Base-by-base conservation (phyloP, 2,888 invertebrate species). In the Parelbella ahira region DNA sequence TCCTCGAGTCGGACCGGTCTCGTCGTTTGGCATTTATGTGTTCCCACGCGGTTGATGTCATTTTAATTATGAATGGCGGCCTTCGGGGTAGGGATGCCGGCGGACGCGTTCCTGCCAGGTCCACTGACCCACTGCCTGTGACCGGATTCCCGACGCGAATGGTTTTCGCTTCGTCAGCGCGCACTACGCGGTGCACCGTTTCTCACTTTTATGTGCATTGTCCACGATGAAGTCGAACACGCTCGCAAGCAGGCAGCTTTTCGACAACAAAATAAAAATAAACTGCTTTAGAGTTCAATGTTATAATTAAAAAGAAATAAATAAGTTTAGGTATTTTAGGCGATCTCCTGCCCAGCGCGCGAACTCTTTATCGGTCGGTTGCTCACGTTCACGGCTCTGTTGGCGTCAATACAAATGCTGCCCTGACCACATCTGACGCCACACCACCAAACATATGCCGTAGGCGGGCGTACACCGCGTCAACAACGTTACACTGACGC, bases 11-110 rank as follows among this genome's bases (percentile, higher is more conserved):
- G 45, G 68, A 78, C 77, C 74, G 79, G 78, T 80, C 74, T 64
- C 56, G 66, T 63, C 49, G 70, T 63, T 71, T 70, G 77, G 68
- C 72, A 77, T 78, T 80, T 74, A 69, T 65, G 56, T 63, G 76
- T 84, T 86, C 84, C 81, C 84, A 84, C 84, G 83, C 75, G 69
- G 75, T 81, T 84, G 79, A 83, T 82, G 81, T 83, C 81, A 77
- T 78, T 79, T 81, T 78, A 76, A 81, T 82, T 78, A 79, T 78
- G 73, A 76, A 70, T 69, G 74, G 67, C 59, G 70, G 64, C 72
- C 68, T 63, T 56, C 59, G 60, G 55, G 56, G 63, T 63, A 68
- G 67, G 68, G 66, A 57, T 68, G 62, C 59, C 52, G 57, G 56
- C 58, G 51, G 25, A 38, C 42, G 42, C 51, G 49, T 56, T 60